Percentiles rank a stretch among this genome's conserved stretches.
phyloP scores from a whole-genome alignment of 2,888 invertebrate species.

The Brachypterus glaber region DNA sequence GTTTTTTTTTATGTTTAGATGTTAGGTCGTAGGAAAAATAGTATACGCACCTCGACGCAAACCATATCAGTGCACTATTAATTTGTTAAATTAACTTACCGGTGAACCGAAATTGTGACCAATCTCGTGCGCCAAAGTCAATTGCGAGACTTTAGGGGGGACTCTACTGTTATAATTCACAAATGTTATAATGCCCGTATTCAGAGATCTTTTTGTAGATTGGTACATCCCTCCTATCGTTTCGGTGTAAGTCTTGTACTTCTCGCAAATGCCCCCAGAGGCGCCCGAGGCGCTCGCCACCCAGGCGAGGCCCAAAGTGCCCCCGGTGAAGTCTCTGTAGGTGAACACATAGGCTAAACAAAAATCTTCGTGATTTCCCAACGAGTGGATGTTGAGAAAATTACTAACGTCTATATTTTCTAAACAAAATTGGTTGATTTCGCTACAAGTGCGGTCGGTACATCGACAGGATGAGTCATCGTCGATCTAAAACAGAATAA shows the following conservation, averaged over 20 bases:
- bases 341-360: slow-evolving; percentile 99
- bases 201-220: slow-evolving; percentile 86
- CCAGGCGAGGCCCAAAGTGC: slow-evolving; percentile 97
- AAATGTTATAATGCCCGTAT: slow-evolving; percentile 98
- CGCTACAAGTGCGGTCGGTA: slow-evolving; percentile 49
- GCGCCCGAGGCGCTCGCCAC: slow-evolving; percentile 96
- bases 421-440: slow-evolving; percentile 83
- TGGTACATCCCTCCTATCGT: slow-evolving; percentile 91
- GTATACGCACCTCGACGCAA: no score
- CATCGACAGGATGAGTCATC: slow-evolving; percentile 73
- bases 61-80: no score
- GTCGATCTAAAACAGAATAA: slow-evolving; percentile 82
- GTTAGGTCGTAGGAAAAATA: no score
- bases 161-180: slow-evolving; percentile 97
- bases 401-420: slow-evolving; percentile 99
- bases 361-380: slow-evolving; percentile 95
- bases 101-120: slow-evolving; percentile 99
- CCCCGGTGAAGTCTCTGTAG: slow-evolving; percentile 94
- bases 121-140: slow-evolving; percentile 96
- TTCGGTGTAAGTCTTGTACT: slow-evolving; percentile 94
- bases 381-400: slow-evolving; percentile 94
- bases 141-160: slow-evolving; percentile 93
- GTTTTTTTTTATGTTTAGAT: no score
- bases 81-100: slow-evolving; percentile 46
- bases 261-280: slow-evolving; percentile 97